Base-by-base conservation (phyloP, 1,140 invertebrate genomes). In the Odontomachus brunneus region DNA sequence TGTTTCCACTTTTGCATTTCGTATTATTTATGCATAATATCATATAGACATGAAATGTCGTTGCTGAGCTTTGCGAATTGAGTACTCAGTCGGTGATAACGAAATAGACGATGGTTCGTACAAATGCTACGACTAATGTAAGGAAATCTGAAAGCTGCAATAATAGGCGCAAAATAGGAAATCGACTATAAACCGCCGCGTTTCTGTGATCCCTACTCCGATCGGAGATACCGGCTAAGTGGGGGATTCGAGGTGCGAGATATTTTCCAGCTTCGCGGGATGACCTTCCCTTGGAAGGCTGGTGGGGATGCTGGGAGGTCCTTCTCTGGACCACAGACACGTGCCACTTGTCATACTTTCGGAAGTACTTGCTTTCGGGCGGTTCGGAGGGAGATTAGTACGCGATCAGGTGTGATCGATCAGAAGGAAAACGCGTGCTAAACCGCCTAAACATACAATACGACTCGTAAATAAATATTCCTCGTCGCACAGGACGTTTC, bases 271-370 rank as follows among this genome's bases (percentile, higher is more conserved):
- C 63, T 65, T 87, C 62, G 48, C 57, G 44, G 84, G 87, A 90
- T 84, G 89, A 89, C 81, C 87, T 88, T 90, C 83, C 82, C 72
- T 71, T 66, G 2, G 66, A 71, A 84, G 49, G 53, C 1, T 65
- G n/a, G 84, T 60, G 89, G 76, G 87, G 85, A 88, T 85, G 83
- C 63, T 82, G 66, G 89, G 89, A 89, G 89, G 87, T 89, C 83
- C 88, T 83, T 88, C 84, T 88, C 87, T 85, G 89, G 89, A 90
- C 89, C 89, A 83, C 85, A 62, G 89, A 87, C 89, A 90, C 89
- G 89, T 90, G 89, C 89, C 87, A 90, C 89, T 88, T 90, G 89
- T 90, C 89, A 90, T 90, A 89, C 86, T 89, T 89, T 89, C 84
- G 73, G 76, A 87, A 73, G 89, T 89, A 83, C 85, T 90, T 82